Conservation (phyloP, 2,797 vertebrate species). For the Chloroceryle amazona region DNA sequence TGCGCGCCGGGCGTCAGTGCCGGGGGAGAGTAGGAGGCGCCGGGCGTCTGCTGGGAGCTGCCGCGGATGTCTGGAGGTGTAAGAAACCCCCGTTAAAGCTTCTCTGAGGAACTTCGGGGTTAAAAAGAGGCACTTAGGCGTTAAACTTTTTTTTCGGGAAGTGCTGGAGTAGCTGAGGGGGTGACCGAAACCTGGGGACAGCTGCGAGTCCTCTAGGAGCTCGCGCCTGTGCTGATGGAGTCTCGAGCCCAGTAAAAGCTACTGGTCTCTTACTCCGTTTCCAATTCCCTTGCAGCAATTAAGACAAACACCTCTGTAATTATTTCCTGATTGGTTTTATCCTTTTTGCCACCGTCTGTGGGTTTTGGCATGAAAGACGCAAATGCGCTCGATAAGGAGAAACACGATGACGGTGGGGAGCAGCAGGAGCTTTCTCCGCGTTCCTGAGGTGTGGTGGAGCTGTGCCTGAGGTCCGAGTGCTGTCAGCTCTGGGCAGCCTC, state of each 20-base stretch:
- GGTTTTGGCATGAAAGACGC: rapidly evolving
- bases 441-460: rapidly evolving
- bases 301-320: rapidly evolving
- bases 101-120: rapidly evolving
- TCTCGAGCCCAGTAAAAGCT: rapidly evolving
- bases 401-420: background rate
- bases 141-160: background rate
- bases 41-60: rapidly evolving
- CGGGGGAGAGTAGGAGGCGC: no score
- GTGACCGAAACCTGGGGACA: no score
- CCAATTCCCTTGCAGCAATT: no score
- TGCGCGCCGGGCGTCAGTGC: background rate
- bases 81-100: rapidly evolving
- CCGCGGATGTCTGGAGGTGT: rapidly evolving
- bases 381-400: rapidly evolving
- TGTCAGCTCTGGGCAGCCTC: rapidly evolving
- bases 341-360: rapidly evolving
- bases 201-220: no score
- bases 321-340: background rate
- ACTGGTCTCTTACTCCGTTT: rapidly evolving
- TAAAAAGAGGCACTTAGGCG: rapidly evolving
- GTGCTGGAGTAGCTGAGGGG: background rate
- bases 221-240: rapidly evolving
- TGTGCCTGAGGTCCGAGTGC: background rate
- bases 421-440: rapidly evolving